phyloP scores from a whole-genome alignment of 2,113 vertebrate species.

The Merops nubicus region DNA sequence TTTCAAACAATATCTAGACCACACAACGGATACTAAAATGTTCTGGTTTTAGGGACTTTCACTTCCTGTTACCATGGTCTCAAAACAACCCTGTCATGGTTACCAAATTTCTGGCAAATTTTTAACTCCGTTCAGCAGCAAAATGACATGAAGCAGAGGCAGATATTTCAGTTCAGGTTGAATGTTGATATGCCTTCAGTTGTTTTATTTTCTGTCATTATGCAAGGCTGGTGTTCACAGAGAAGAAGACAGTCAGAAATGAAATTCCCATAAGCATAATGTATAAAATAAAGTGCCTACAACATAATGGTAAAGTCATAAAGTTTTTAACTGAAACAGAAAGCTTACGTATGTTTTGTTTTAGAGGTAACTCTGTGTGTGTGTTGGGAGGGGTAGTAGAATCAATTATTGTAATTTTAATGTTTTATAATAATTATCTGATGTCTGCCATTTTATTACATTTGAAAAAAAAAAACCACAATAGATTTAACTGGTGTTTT shows the following conservation, averaged over 20 bases:
- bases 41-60: no score
- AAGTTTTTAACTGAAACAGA: neutral
- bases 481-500: neutral
- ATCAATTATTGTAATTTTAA: neutral
- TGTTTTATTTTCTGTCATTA: neutral
- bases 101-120: no score
- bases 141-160: neutral
- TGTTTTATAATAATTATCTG: neutral
- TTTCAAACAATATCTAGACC: no score
- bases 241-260: neutral
- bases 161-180: neutral
- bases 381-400: neutral
- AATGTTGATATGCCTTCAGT: neutral
- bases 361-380: neutral
- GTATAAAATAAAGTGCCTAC: neutral
- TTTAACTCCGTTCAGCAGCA: no score
- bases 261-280: neutral
- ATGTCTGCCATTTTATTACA: neutral
- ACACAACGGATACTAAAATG: no score
- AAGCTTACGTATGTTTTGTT: neutral
- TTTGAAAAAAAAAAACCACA: neutral
- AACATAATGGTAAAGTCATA: neutral
- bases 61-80: no score
- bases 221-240: neutral
- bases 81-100: no score